These are phyloP conservation scores for Empidonax traillii DNA, from an alignment of 2,113 vertebrate species.

Conservation along the genomic window DNA sequence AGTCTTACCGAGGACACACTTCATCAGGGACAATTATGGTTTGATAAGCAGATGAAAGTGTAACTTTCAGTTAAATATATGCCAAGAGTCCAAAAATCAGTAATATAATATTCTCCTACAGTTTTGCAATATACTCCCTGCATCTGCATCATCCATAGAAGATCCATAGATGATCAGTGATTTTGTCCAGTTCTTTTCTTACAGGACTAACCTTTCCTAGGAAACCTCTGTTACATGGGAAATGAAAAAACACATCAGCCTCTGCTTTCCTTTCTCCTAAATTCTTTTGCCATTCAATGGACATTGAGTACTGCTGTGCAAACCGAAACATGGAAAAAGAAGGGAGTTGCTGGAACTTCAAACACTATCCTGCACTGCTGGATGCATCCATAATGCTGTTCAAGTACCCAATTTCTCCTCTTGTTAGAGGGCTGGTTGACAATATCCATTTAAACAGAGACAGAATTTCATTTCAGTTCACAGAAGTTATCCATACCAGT, in stretches of 20 bases:
- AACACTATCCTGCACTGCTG: background rate
- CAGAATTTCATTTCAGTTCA: background rate
- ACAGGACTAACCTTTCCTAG: background rate
- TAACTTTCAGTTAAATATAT: background rate
- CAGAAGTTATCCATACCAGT: background rate
- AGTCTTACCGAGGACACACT: background rate
- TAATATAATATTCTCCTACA: background rate
- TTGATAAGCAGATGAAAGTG: background rate
- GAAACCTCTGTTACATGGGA: background rate
- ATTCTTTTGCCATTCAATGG: background rate
- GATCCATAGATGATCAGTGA: background rate
- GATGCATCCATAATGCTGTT: background rate
- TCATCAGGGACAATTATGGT: background rate
- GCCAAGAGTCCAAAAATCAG: background rate
- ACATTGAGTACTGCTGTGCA: background rate
- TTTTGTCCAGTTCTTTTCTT: background rate
- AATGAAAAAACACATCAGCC: background rate
- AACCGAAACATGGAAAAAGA: background rate
- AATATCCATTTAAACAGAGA: background rate
- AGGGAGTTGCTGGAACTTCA: background rate
- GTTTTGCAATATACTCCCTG: background rate
- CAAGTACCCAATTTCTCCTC: background rate
- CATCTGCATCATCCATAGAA: background rate
- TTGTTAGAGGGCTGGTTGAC: background rate
- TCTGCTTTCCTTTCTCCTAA: background rate